These are phyloP conservation scores for Leptopilina boulardi DNA, from an alignment of 1,140 invertebrate species.

Conservation along the genomic window DNA sequence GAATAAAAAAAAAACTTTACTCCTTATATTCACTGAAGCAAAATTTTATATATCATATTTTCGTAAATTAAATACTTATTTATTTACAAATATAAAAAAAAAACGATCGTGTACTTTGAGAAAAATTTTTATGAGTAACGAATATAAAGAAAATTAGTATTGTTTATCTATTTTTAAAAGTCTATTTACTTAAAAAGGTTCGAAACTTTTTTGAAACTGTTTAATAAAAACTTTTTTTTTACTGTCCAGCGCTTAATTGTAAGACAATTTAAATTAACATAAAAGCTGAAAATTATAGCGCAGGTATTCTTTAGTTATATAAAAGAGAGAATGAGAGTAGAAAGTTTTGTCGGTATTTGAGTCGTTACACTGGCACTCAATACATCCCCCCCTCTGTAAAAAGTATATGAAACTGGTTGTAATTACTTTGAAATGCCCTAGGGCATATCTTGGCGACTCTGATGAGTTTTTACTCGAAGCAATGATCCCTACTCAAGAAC, in stretches of 20 bases:
- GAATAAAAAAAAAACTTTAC: conserved; percentile 27
- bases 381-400: neutral
- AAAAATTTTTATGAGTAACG: too few relatives aligned
- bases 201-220: neutral
- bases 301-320: conserved; percentile 24
- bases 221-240: neutral
- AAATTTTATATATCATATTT: neutral
- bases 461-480: conserved; percentile 23
- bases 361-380: conserved; percentile 23
- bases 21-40: conserved; percentile 10
- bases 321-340: too few relatives aligned
- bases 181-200: neutral
- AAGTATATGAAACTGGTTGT: neutral
- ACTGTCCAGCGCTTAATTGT: neutral
- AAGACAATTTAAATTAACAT: conserved; percentile 19
- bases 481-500: neutral
- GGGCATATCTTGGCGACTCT: conserved; percentile 26
- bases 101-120: too few relatives aligned
- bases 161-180: neutral
- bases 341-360: conserved; percentile 9
- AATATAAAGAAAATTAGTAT: too few relatives aligned
- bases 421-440: conserved; percentile 26
- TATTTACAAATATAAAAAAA: conserved; percentile 8
- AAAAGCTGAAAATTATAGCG: conserved; percentile 17
- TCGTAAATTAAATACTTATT: conserved; percentile 31